Conservation (phyloP, 2,113 vertebrate species). For the Chamaea fasciata region DNA sequence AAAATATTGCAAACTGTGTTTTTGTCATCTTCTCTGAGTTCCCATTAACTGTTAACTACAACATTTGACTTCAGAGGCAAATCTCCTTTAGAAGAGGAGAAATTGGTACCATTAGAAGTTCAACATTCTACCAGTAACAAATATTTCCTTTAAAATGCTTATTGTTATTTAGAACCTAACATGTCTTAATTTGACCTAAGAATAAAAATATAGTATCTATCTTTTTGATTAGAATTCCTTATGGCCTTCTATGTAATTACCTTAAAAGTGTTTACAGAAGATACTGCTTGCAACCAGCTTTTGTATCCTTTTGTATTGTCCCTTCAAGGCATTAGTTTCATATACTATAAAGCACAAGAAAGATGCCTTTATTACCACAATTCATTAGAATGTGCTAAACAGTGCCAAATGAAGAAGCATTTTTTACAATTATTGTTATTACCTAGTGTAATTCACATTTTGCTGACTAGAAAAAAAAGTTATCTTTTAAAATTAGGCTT, state of each 20-base stretch:
- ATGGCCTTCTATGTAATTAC: neutral
- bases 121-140: neutral
- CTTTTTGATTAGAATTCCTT: neutral
- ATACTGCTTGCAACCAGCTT: neutral
- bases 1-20: neutral
- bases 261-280: constrained; percentile 33
- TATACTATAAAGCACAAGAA: constrained; percentile 8
- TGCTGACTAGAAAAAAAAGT: neutral
- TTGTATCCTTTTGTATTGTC: neutral
- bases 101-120: neutral
- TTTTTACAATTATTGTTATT: constrained; percentile 50
- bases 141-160: neutral
- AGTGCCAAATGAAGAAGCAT: constrained; percentile 25
- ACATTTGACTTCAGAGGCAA: neutral
- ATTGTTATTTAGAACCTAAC: neutral
- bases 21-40: neutral
- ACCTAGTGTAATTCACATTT: constrained; percentile 24
- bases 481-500: neutral
- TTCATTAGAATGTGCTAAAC: constrained; percentile 41
- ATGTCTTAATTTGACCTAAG: neutral
- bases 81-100: neutral
- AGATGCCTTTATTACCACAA: constrained; percentile 34
- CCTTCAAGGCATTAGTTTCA: constrained; percentile 19
- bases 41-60: neutral
- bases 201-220: neutral